phyloP scores from a whole-genome alignment of 2,888 invertebrate genomes.

The Nomada fabriciana region DNA sequence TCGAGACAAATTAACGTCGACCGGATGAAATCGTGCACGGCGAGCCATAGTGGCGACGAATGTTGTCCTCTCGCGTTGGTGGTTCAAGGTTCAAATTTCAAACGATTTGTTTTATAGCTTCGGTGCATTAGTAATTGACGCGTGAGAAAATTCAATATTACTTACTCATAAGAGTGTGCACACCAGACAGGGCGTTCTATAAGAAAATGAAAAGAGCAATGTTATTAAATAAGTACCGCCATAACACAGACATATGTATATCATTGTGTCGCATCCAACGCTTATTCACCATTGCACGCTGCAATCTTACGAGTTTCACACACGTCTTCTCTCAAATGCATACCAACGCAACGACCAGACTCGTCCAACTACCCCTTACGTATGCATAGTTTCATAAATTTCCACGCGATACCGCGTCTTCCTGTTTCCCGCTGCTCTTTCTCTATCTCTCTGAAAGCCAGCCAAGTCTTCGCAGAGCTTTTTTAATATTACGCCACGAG shows the following conservation, averaged over 20 bases:
- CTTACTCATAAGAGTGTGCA: too few species aligned
- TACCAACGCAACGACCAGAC: background rate
- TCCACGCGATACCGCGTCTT: slow-evolving; percentile 54
- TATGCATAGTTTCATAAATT: slow-evolving; percentile 81
- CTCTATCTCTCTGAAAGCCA: slow-evolving; percentile 43
- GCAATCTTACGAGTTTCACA: slow-evolving; percentile 49
- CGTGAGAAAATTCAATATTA: too few species aligned
- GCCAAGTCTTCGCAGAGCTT: slow-evolving; percentile 37
- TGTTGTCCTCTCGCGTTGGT: background rate
- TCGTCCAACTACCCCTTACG: slow-evolving; percentile 68
- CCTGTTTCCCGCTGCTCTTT: slow-evolving; percentile 14
- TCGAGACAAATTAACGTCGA: slow-evolving; percentile 67
- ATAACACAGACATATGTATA: too few species aligned
- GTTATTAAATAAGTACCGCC: background rate
- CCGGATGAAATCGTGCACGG: slow-evolving; percentile 41
- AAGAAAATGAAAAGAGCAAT: too few species aligned
- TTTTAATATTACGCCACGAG: slow-evolving; percentile 58
- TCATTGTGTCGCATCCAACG: background rate
- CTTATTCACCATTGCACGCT: slow-evolving; percentile 10
- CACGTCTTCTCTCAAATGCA: slow-evolving; percentile 20
- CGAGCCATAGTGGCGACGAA: slow-evolving; percentile 12
- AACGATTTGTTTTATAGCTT: too few species aligned
- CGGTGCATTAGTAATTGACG: too few species aligned
- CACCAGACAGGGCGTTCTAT: too few species aligned
- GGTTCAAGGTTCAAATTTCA: too few species aligned